A percentile compares a stretch with the other conserved stretches of the same genome.
phyloP scores from a whole-genome alignment of 2,888 invertebrate species.

The Rhimphoctona megacephalus region DNA sequence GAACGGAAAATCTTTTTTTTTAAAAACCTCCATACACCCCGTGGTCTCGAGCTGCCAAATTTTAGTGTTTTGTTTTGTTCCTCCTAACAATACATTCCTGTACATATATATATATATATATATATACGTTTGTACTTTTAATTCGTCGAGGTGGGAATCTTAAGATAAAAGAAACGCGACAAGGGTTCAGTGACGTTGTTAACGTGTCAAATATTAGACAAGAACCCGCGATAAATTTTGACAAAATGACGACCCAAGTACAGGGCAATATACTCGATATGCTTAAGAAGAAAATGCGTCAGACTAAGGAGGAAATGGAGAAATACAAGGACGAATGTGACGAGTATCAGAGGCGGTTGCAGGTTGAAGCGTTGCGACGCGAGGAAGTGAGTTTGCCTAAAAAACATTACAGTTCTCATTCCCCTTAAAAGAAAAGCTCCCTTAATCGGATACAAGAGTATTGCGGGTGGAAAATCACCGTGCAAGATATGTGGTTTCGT shows the following conservation, averaged over 20 bases:
- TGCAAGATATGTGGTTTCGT: neutral
- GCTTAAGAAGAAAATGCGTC: conserved; percentile 99
- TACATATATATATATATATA: conserved; percentile 33
- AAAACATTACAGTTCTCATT: neutral
- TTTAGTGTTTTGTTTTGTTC: conserved; percentile 41
- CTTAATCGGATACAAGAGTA: neutral
- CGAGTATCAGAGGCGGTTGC: conserved; percentile 97
- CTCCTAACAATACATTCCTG: conserved; percentile 20
- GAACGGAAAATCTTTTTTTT: conserved; percentile 39
- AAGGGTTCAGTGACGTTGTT: conserved; percentile 36
- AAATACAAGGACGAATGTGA: conserved; percentile 99
- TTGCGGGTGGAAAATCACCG: neutral
- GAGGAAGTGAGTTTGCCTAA: conserved; percentile 95
- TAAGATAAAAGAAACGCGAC: conserved; percentile 1
- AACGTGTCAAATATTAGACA: conserved; percentile 34
- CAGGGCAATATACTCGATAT: conserved; percentile 98
- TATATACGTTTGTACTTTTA: conserved; percentile 20
- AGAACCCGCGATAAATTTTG: conserved; percentile 62
- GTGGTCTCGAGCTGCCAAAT: conserved; percentile 24
- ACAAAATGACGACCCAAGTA: conserved; percentile 93
- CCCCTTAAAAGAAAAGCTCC: neutral
- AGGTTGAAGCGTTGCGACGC: conserved; percentile 97
- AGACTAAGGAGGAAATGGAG: conserved; percentile 99
- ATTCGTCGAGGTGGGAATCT: conserved; percentile 1
- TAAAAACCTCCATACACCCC: neutral